Base-by-base conservation (phyloP, 1,140 invertebrate genomes). In the Leptopilina clavipes region DNA sequence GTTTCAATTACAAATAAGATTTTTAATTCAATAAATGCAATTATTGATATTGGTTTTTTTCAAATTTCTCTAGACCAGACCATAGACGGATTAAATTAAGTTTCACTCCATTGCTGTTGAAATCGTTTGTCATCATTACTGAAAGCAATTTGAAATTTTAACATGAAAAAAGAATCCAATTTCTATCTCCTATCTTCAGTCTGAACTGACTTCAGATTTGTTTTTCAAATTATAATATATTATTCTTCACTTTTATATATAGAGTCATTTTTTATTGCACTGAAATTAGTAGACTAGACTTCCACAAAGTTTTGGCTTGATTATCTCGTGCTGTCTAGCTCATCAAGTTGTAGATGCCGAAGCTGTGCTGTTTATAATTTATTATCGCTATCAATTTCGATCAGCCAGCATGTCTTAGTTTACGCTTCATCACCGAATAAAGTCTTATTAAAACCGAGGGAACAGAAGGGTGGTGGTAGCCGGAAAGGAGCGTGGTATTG, bases 381-480 rank as follows among this genome's bases (percentile, higher is more conserved):
- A 65, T 65, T 65, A 65, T 65, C 25, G 11, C 56, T 65, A 65
- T 65, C 59, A 65, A 31, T 65, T 65, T n/a, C 25, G 25, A 65
- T 65, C 59, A 59, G 56, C 10, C 56, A 65, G 25, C 25, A 65
- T 65, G 59, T 65, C 59, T 65, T 31, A 65, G 11, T 65, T 65
- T 37, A 14, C 22, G 59, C 22, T 65, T 65, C 22, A 37, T 65
- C 25, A 31, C 59, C 59, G 25, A 65, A 65, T 65, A 14, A 65
- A 17, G 59, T 31, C 25, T 37, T 31, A 65, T 65, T 65, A 65
- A 31, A 31, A 65, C 22, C 22, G 11, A n/a, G 25, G 59, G 14
- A 65, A n/a, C 14, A 65, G 25, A 31, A n/a, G 22, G 59, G 7
- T 14, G 22, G 59, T 65, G 1, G 22, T 37, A 59, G 54, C 59